Evolutionary conservation across 2,113 vertebrate species (phyloP).

Genomic region (Cyanistes caeruleus): DNA sequence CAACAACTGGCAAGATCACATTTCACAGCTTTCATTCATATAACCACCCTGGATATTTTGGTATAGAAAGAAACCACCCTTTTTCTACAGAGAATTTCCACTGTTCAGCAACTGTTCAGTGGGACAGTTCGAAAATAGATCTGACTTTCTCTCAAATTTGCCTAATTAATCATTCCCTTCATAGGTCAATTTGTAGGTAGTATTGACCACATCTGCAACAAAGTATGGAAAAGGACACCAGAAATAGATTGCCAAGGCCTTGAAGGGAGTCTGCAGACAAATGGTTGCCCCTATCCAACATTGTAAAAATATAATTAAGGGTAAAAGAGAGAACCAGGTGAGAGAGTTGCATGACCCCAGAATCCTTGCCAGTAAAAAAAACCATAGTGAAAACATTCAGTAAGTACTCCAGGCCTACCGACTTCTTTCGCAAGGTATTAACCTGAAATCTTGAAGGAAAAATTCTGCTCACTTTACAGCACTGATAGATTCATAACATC

Average conservation of each 20-base stretch:
- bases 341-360: not conserved
- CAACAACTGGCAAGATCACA: not conserved
- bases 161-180: slow-evolving; percentile 32
- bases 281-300: not conserved
- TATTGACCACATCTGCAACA: not conserved
- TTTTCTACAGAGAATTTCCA: not conserved
- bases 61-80: not conserved
- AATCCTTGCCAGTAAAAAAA: not conserved
- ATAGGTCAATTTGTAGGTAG: not conserved
- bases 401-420: not conserved
- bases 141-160: slow-evolving; percentile 9
- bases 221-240: slow-evolving; percentile 22
- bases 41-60: not conserved
- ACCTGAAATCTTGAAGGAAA: not conserved
- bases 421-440: not conserved
- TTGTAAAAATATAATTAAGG: not conserved
- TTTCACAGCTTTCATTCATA: not conserved
- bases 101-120: not conserved
- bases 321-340: not conserved
- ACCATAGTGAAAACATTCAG: not conserved
- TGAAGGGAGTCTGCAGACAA: not conserved
- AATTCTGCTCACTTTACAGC: not conserved
- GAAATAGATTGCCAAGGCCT: slow-evolving; percentile 5
- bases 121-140: not conserved
- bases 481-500: not conserved